These are phyloP conservation scores for Hemicordylus capensis DNA, from an alignment of 2,113 vertebrate genomes.

Conservation along the genomic window DNA sequence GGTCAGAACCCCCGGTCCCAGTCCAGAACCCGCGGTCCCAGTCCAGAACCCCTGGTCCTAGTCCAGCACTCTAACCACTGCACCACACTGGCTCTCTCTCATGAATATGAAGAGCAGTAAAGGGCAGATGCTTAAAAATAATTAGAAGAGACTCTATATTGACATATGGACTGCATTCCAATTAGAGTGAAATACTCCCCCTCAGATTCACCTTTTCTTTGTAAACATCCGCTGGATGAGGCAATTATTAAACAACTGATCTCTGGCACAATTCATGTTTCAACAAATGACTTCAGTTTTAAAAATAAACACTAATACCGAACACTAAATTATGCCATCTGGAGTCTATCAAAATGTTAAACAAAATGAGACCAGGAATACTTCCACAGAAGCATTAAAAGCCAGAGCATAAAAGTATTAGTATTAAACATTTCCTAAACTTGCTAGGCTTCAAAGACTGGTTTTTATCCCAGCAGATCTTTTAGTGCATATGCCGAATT, in stretches of 20 bases:
- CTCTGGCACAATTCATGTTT: slow-evolving; percentile 32
- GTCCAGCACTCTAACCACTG: no score
- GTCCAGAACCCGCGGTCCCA: no score
- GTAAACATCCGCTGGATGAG: slow-evolving; percentile 25
- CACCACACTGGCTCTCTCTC: no score
- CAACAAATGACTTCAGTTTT: slow-evolving; percentile 65
- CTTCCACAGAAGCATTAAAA: slow-evolving; percentile 15
- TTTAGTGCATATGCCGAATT: background rate
- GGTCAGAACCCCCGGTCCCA: no score
- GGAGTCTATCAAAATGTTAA: slow-evolving; percentile 40
- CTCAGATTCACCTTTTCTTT: slow-evolving; percentile 23
- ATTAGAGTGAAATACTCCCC: background rate
- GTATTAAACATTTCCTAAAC: background rate
- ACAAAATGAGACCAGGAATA: slow-evolving; percentile 12
- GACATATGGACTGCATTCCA: background rate
- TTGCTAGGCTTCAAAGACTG: background rate
- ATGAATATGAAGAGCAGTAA: no score
- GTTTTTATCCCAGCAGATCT: background rate
- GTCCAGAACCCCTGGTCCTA: no score
- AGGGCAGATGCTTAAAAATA: rapidly evolving
- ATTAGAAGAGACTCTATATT: rapidly evolving
- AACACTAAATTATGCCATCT: slow-evolving; percentile 48
- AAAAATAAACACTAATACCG: slow-evolving; percentile 55
- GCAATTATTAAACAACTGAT: slow-evolving; percentile 26
- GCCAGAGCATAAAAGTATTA: background rate